Evolutionary conservation across 2,888 invertebrate species (phyloP).

Genomic region (Syrista parreyssii): DNA sequence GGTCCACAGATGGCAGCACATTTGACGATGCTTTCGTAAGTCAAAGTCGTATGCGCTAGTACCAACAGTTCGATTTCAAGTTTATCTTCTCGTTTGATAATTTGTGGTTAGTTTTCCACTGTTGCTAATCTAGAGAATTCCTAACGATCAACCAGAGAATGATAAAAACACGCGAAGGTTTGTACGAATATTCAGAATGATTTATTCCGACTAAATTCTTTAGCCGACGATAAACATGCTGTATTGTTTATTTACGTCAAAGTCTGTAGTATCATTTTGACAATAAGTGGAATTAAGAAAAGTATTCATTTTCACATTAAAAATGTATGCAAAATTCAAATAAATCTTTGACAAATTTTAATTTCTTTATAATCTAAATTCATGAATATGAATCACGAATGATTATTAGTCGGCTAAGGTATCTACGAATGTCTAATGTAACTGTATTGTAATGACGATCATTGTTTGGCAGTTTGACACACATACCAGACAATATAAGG

Average conservation of each 20-base stretch:
- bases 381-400: not conserved
- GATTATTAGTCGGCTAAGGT: not conserved
- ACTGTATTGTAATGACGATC: conserved; percentile 26
- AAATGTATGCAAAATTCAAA: not conserved
- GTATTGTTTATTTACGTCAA: not conserved
- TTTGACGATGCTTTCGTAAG: too few species aligned
- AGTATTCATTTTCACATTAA: not conserved
- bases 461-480: conserved; percentile 28
- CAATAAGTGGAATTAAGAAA: not conserved
- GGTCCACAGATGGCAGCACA: not conserved
- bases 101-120: not conserved
- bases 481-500: conserved; percentile 16
- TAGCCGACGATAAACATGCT: not conserved
- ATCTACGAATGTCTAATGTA: conserved; percentile 4
- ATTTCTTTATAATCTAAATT: not conserved
- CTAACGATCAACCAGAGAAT: not conserved
- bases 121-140: not conserved
- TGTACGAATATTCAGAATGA: not conserved
- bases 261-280: not conserved
- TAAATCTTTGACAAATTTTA: not conserved
- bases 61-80: not conserved
- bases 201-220: not conserved
- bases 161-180: not conserved
- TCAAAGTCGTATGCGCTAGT: not conserved
- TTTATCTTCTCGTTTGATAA: not conserved